Conservation (phyloP, 2,888 invertebrate genomes). For the Heliconius erato region DNA sequence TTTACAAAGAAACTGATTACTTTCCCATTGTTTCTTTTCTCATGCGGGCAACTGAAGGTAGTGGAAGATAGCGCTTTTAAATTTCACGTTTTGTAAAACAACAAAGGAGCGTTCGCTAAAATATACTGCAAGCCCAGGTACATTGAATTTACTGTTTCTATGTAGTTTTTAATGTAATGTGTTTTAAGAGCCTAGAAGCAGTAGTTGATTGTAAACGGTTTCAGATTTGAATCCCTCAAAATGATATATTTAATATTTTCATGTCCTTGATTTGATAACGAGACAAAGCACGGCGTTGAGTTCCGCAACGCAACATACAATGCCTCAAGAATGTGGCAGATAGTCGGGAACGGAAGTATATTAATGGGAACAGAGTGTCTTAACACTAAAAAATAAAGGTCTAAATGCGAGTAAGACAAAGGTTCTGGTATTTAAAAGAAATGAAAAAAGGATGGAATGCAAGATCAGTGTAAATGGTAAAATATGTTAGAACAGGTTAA, state of each 20-base stretch:
- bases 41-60: constrained; percentile 14
- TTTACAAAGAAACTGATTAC: constrained; percentile 26
- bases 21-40: constrained; percentile 20
- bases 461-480: no score
- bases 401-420: no score
- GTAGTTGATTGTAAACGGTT: neutral
- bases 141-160: neutral
- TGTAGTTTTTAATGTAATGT: neutral
- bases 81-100: constrained; percentile 19
- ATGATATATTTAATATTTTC: neutral
- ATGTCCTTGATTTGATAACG: neutral
- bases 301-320: neutral
- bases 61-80: constrained; percentile 17
- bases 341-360: neutral
- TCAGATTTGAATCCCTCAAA: neutral
- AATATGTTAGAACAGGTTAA: no score
- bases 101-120: constrained; percentile 1
- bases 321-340: neutral
- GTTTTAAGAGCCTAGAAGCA: no score
- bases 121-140: neutral
- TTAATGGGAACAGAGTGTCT: neutral
- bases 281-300: neutral
- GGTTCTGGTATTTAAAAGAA: no score
- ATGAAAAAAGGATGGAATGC: no score
- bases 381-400: neutral